Conservation (phyloP, 35 echinoderm and acorn worm species). For the Amphiura filiformis region DNA sequence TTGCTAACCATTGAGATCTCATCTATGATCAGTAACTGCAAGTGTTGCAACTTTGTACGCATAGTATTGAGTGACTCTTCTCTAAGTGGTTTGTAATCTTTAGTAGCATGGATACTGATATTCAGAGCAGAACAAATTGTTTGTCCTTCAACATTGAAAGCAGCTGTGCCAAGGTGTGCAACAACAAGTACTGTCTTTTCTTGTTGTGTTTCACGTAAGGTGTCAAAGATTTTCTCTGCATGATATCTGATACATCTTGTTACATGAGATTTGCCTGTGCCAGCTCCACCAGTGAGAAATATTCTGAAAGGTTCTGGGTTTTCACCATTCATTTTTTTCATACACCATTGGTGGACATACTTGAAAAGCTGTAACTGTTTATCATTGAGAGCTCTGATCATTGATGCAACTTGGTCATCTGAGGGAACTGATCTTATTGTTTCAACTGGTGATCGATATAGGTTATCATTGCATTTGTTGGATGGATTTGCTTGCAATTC, state of each 20-base stretch:
- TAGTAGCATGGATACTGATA: constrained; percentile 36
- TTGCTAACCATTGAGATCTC: constrained; percentile 67
- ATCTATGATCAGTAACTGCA: constrained; percentile 64
- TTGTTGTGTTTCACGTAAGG: not conserved
- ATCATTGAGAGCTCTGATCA: constrained; percentile 7
- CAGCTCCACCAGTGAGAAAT: constrained; percentile 39
- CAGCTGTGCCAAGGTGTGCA: no score
- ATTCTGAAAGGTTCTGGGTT: constrained; percentile 41
- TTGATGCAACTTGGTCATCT: constrained; percentile 1
- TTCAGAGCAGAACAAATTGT: constrained; percentile 77
- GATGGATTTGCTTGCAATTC: not conserved
- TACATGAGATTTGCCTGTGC: constrained; percentile 39
- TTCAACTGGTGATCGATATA: not conserved
- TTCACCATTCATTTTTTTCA: constrained; percentile 17
- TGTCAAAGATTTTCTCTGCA: not conserved
- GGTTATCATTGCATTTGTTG: not conserved
- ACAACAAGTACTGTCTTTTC: constrained; percentile 52
- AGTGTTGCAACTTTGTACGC: constrained; percentile 34
- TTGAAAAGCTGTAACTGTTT: constrained; percentile 41
- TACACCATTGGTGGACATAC: constrained; percentile 3
- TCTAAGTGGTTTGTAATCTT: constrained; percentile 46
- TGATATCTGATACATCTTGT: constrained; percentile 38
- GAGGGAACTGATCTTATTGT: not conserved
- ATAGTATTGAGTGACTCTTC: constrained; percentile 51
- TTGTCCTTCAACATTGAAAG: no score